These are phyloP conservation scores for Gonatopus flavifemur DNA, from an alignment of 1,140 invertebrate species.

Conservation along the genomic window DNA sequence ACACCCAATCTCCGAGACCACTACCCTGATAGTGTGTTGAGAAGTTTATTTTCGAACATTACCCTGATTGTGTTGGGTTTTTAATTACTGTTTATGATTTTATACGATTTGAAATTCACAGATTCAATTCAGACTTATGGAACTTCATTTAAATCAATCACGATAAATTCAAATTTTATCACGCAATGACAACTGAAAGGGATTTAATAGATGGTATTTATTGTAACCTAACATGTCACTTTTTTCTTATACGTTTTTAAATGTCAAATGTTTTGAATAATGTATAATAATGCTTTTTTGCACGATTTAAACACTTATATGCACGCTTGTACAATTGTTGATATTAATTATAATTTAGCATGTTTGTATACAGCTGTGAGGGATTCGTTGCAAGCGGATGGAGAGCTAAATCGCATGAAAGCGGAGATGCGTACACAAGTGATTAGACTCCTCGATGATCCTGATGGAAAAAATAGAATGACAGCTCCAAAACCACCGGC, in stretches of 20 bases:
- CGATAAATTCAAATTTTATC: too few relatives aligned
- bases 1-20: too few relatives aligned
- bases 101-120: too few relatives aligned
- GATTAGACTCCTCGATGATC: constrained; percentile 49
- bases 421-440: constrained; percentile 54
- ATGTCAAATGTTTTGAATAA: background rate
- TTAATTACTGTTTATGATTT: too few relatives aligned
- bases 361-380: constrained; percentile 44
- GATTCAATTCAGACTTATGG: too few relatives aligned
- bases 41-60: too few relatives aligned
- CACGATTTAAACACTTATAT: background rate
- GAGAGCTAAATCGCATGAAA: constrained; percentile 49
- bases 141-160: too few relatives aligned
- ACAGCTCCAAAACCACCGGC: constrained; percentile 39
- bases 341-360: constrained; percentile 1
- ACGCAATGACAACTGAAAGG: constrained; percentile 50
- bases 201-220: constrained; percentile 51
- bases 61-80: too few relatives aligned
- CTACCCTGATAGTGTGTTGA: too few relatives aligned
- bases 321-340: background rate
- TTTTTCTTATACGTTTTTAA: background rate
- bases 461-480: constrained; percentile 28
- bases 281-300: background rate
- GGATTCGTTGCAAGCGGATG: constrained; percentile 51
- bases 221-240: background rate